Evolutionary conservation across 2,888 invertebrate genomes (phyloP).

Genomic region (Dione vanillae): DNA sequence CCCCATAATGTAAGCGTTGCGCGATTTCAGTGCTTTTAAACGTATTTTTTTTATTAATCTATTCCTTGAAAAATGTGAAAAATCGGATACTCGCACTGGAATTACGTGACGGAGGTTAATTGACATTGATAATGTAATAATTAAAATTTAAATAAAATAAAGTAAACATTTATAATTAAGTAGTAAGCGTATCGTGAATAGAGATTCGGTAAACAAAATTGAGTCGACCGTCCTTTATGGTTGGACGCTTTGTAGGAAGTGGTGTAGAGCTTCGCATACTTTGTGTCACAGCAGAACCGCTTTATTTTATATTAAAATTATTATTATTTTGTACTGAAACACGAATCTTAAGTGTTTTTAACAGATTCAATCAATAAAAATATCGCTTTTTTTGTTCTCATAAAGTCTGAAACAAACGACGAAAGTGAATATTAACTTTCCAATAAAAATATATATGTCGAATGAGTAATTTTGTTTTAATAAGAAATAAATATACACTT

Average conservation of each 20-base stretch:
- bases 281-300: constrained; percentile 20
- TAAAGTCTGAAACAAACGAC: not conserved
- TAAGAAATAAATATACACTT: not conserved
- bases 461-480: not conserved
- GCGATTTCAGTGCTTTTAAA: constrained; percentile 52
- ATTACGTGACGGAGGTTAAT: constrained; percentile 29
- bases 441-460: not conserved
- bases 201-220: constrained; percentile 54
- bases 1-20: constrained; percentile 55
- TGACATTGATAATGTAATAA: constrained; percentile 51
- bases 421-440: not conserved
- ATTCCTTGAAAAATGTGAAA: not conserved
- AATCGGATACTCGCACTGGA: constrained; percentile 28
- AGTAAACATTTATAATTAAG: constrained; percentile 55
- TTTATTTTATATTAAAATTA: constrained; percentile 8
- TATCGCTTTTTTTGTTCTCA: not conserved
- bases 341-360: constrained; percentile 16
- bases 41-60: constrained; percentile 17
- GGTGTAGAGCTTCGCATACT: constrained; percentile 44
- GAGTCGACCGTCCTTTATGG: constrained; percentile 51
- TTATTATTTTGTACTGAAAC: constrained; percentile 8
- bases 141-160: constrained; percentile 48
- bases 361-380: not conserved
- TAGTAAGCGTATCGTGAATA: constrained; percentile 76
- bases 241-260: constrained; percentile 49